Evolutionary conservation across 2,797 vertebrate species (phyloP).

Genomic region (Rhinatrema bivittatum): DNA sequence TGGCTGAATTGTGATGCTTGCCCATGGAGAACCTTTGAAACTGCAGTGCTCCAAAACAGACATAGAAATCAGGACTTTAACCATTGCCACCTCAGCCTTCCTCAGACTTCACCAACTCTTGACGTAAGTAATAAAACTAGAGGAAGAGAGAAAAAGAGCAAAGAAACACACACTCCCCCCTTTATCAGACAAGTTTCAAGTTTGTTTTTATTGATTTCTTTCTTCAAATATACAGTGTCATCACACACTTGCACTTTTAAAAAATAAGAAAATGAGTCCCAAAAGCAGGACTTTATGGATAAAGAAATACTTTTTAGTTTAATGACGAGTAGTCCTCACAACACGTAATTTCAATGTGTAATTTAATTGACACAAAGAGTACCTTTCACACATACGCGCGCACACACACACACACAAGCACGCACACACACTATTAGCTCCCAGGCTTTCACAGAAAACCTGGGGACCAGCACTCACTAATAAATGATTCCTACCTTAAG

Average conservation of each 20-base stretch:
- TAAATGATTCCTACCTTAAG: slow-evolving; percentile 51
- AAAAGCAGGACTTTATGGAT: slow-evolving; percentile 43
- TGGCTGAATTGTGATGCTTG: too few relatives aligned
- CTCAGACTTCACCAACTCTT: too few relatives aligned
- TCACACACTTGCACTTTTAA: slow-evolving; percentile 50
- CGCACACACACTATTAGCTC: slow-evolving; percentile 31
- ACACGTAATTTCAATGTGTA: slow-evolving; percentile 48
- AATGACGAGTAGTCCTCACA: slow-evolving; percentile 57
- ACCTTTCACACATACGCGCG: slow-evolving; percentile 15
- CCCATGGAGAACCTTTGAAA: too few relatives aligned
- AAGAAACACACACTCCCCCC: too few relatives aligned
- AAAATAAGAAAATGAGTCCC: slow-evolving; percentile 44
- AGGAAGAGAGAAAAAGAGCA: too few relatives aligned
- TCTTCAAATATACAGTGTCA: slow-evolving; percentile 36
- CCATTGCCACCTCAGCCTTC: too few relatives aligned
- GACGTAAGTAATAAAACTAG: too few relatives aligned
- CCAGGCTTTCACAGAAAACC: slow-evolving; percentile 67
- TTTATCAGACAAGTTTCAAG: too few relatives aligned
- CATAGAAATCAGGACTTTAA: too few relatives aligned
- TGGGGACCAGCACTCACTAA: slow-evolving; percentile 46
- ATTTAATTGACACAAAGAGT: slow-evolving; percentile 44
- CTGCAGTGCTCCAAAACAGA: too few relatives aligned
- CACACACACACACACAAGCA: background rate
- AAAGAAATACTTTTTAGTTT: slow-evolving; percentile 53
- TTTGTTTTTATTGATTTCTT: background rate